Evolutionary conservation across 2,888 invertebrate genomes (phyloP), one percentile per base, ranked within the genome.

Genomic region (Phoenoteleia sp.): DNA sequence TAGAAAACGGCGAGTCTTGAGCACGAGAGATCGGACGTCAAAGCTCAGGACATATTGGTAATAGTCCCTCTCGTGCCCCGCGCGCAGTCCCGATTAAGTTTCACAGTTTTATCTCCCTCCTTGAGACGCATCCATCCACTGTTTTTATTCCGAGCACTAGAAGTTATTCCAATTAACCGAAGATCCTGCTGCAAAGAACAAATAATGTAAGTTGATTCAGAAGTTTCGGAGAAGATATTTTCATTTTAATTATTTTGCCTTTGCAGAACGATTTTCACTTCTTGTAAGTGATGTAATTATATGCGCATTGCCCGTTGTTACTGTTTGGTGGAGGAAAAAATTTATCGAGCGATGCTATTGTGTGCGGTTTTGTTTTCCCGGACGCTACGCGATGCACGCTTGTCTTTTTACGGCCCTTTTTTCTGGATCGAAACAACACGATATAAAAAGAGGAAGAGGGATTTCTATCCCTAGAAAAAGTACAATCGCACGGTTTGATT

Each of bases 11-110:
- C 79, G 82, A 85, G 75, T 75, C 75, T 66, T 79, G 80, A 58
- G 71, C 69, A 80, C 84, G 80, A 66, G 79, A 56, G 83, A 1
- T 15, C 13, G 74, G 77, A 77, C 74, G 27, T 11, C 56, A 29
- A 83, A 74, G 72, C 79, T 79, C 79, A 84, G 84, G 79, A 79
- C 69, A 83, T 27, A 29, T 42, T 62, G 29, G 54, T 27, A 25
- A 47, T 27, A 33, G 69, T 75, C 77, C 86, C 86, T 81, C 86
- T 89, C 87, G 89, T 88, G 88, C 85, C 87, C 88, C 88, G 86
- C 87, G 89, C 90, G 87, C 89, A 88, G 89, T 90, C 92, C 91
- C 92, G 91, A 92, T 93, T 92, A 92, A 92, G 92, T 93, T 93
- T 91, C 85, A 92, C 93, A 92, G 92, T 92, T 92, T 91, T 90